Evolutionary conservation across 2,888 invertebrate species (phyloP), one percentile per base, ranked within the genome.

Genomic region (Clepsis dumicolana): DNA sequence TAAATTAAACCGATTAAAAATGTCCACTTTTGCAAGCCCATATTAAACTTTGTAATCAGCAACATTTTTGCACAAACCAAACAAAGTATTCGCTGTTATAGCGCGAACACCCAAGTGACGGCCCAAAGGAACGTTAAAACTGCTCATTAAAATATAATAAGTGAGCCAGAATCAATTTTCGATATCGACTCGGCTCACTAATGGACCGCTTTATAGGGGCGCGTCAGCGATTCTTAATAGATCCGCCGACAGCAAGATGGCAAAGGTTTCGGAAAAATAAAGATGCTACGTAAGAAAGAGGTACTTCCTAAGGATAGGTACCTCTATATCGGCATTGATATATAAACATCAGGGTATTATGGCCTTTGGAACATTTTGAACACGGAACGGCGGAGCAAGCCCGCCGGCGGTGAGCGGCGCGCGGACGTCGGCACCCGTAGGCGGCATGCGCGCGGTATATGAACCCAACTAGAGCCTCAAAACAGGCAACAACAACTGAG

Each of bases 61-160:
- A 14, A 18, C 16, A 44, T 16, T 44, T 5, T 38, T 0, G 8
- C 14, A 18, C 44, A 44, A 8, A 44, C 16, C 16, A 44, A 44
- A 0, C 18, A 18, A 18, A 5, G 18, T 44, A 44, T 44, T 5
- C 18, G 5, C 14, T 7, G 8, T 18, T 8, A 44, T 38, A n/a
- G 14, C 14, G 8, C 16, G 44, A 44, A 18, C 16, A 18, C 8
- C 16, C 7, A 41, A 44, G 44, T 18, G 44, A 8, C 44, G 16
- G 35, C 44, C 14, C 18, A 8, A 18, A 44, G 21, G 41, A 63
- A 59, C 38, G 57, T 29, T 41, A 57, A 63, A 63, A 57, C 29
- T 24, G 63, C 63, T 63, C 67, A 52, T 63, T 68, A 64, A 68
- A 71, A 68, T 57, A 64, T 48, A 64, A 68, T 63, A 66, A 60